These are phyloP conservation scores for Aphelenchoides avenae DNA, from an alignment of 1,140 invertebrate genomes.

Conservation along the genomic window DNA sequence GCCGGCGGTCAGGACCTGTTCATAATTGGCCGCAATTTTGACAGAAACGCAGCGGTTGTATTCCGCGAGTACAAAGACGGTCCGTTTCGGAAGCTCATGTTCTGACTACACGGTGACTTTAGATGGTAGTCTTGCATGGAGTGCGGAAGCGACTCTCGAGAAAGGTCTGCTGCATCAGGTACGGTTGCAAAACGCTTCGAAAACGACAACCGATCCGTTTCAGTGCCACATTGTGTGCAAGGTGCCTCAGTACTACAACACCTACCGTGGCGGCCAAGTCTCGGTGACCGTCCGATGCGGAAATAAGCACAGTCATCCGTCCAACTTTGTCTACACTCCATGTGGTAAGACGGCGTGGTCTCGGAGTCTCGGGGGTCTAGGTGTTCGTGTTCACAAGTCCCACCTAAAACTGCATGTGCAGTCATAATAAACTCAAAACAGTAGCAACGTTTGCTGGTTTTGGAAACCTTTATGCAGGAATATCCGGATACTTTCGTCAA, in stretches of 20 bases:
- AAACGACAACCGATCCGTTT: conserved; percentile 48
- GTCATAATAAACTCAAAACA: too few relatives aligned
- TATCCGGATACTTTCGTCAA: too few relatives aligned
- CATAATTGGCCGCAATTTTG: conserved; percentile 90
- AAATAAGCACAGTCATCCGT: conserved; percentile 79
- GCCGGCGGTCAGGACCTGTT: conserved; percentile 79
- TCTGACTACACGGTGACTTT: too few relatives aligned
- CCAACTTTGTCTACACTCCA: conserved; percentile 74
- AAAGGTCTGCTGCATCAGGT: conserved; percentile 63
- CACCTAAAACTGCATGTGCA: too few relatives aligned
- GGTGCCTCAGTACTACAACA: conserved; percentile 74
- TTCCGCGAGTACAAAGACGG: conserved; percentile 68
- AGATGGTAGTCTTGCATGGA: conserved; percentile 57
- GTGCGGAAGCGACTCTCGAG: conserved; percentile 61
- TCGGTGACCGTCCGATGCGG: conserved; percentile 73
- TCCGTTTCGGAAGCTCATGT: conserved; percentile 52
- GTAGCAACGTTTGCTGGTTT: too few relatives aligned
- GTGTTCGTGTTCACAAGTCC: too few relatives aligned
- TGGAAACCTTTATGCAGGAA: too few relatives aligned
- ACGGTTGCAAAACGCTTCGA: conserved; percentile 26
- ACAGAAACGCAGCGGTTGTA: conserved; percentile 83
- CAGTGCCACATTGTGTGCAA: conserved; percentile 88
- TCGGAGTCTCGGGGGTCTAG: too few relatives aligned
- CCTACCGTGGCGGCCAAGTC: conserved; percentile 68
- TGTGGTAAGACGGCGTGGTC: too few relatives aligned